Evolutionary conservation across 2,113 vertebrate genomes (phyloP).

Genomic region (Rhizomys pruinosus): DNA sequence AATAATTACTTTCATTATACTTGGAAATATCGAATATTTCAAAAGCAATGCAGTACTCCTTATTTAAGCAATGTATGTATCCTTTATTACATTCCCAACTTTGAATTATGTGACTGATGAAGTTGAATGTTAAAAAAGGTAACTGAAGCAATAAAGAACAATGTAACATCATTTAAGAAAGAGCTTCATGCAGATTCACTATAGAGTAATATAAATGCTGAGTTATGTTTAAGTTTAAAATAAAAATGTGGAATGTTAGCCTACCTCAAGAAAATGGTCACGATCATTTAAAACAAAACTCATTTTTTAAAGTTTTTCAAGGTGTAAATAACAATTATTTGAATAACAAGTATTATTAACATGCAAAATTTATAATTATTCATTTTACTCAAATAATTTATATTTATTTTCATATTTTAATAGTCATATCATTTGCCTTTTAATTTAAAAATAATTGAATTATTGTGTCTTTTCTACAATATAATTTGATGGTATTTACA

Average conservation of each 20-base stretch:
- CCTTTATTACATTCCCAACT: not conserved
- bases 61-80: not conserved
- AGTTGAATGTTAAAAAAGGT: not conserved
- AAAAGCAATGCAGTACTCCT: not conserved
- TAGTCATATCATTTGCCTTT: too few species aligned
- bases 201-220: not conserved
- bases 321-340: too few species aligned
- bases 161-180: not conserved
- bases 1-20: not conserved
- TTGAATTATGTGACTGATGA: not conserved
- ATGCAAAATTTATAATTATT: too few species aligned
- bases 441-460: too few species aligned
- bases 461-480: too few species aligned
- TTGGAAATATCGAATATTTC: not conserved
- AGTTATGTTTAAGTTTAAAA: not conserved
- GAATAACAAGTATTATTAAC: too few species aligned
- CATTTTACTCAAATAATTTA: too few species aligned
- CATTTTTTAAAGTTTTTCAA: too few species aligned
- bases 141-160: not conserved
- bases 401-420: too few species aligned
- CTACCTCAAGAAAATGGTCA: not conserved
- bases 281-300: not conserved
- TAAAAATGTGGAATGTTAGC: not conserved
- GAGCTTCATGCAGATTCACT: not conserved
- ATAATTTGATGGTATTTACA: too few species aligned